Percentiles rank a stretch among this genome's conserved stretches.
Evolutionary conservation across 1,140 invertebrate genomes (phyloP).

Genomic region (Drosophila baimaii): DNA sequence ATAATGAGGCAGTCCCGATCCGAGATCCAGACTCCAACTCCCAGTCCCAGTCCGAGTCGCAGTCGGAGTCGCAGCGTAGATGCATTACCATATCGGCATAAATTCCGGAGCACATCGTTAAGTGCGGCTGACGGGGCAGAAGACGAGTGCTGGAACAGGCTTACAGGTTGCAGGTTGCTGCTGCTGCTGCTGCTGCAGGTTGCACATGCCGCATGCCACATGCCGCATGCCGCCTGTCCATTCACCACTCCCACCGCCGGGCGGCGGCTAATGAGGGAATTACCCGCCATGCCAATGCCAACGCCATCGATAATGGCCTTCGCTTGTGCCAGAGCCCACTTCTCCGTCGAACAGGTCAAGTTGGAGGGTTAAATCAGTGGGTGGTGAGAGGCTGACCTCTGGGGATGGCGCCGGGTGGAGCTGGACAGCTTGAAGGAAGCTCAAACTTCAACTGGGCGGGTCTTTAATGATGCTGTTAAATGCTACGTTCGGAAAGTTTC

Average conservation of each 20-base stretch:
- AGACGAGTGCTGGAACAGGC: slow-evolving; percentile 46
- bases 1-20: slow-evolving; percentile 76
- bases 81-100: slow-evolving; percentile 84
- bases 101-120: slow-evolving; percentile 84
- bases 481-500: no score
- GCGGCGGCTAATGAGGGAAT: slow-evolving; percentile 70
- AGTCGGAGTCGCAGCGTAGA: slow-evolving; percentile 52
- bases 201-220: slow-evolving; percentile 13
- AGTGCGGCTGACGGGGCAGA: slow-evolving; percentile 67
- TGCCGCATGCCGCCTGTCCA: slow-evolving; percentile 28
- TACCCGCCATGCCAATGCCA: slow-evolving; percentile 45
- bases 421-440: not conserved
- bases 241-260: slow-evolving; percentile 33
- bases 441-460: not conserved
- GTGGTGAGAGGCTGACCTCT: slow-evolving; percentile 16
- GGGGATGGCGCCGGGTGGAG: slow-evolving; percentile 4
- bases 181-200: slow-evolving; percentile 15
- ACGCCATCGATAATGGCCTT: slow-evolving; percentile 62
- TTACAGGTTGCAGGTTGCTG: slow-evolving; percentile 26
- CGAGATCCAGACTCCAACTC: slow-evolving; percentile 40
- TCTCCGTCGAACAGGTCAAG: not conserved
- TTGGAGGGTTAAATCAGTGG: slow-evolving; percentile 30
- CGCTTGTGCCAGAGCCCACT: not conserved
- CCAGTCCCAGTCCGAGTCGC: slow-evolving; percentile 20
- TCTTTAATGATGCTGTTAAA: slow-evolving; percentile 5